Percentiles rank a stretch among this genome's conserved stretches.
Evolutionary conservation across 2,797 vertebrate genomes (phyloP).

Genomic region (Gadopsis bispinosus): DNA sequence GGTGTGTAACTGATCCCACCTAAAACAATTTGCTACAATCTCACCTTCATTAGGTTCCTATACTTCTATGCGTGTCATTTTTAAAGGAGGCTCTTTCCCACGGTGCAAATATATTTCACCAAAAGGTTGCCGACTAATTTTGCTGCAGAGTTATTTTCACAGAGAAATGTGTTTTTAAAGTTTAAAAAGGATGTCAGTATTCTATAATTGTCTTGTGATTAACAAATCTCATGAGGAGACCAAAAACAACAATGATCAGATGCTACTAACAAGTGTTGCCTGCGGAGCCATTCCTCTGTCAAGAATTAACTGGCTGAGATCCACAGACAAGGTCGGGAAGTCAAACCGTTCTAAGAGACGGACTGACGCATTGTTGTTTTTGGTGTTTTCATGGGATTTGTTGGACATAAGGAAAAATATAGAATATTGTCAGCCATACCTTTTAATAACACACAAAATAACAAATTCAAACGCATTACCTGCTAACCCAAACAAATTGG

Average conservation of each 20-base stretch:
- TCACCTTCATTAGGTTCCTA: background rate
- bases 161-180: background rate
- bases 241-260: too few relatives aligned
- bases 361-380: background rate
- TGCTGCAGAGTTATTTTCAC: background rate
- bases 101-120: background rate
- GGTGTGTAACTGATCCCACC: background rate
- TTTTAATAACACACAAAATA: background rate
- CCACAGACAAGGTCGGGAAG: background rate
- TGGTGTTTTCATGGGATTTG: background rate
- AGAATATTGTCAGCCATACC: background rate
- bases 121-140: background rate
- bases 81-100: background rate
- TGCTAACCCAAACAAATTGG: background rate
- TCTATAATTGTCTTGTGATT: background rate
- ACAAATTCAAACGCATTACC: background rate
- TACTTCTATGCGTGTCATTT: background rate
- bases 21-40: background rate
- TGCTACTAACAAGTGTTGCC: background rate
- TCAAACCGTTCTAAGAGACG: too few relatives aligned
- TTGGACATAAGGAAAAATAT: background rate
- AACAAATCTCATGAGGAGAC: background rate
- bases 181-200: background rate
- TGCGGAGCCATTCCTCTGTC: background rate
- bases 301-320: background rate